Percentiles rank a stretch among this genome's conserved stretches.
Conservation (phyloP, 64 coral and sea anemone species). For the Montipora efflorescens region DNA sequence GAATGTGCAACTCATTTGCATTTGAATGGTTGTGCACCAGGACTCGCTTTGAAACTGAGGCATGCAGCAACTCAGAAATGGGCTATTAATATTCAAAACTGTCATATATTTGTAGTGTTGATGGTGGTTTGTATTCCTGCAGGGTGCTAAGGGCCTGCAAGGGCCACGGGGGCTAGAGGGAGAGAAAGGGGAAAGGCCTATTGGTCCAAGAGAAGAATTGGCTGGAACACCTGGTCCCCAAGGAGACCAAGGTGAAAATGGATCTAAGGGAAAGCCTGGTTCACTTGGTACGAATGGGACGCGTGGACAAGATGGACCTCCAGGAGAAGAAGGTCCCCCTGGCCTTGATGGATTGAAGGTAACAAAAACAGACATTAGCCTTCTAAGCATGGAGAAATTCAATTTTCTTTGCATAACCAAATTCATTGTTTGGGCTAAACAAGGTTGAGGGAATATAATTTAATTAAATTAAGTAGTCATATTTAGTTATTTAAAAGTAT, state of each 20-base stretch:
- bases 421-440: no score
- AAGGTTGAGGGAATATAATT: no score
- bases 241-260: constrained; percentile 48
- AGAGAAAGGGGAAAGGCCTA: not conserved
- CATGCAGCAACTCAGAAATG: no score
- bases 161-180: constrained; percentile 23
- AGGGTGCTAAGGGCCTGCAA: constrained; percentile 17
- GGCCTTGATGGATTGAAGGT: constrained; percentile 49
- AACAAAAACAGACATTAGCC: not conserved
- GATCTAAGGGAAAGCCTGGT: constrained; percentile 57
- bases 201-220: not conserved
- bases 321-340: constrained; percentile 33
- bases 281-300: constrained; percentile 47
- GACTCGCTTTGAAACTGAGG: no score
- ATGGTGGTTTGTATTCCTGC: not conserved
- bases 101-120: not conserved
- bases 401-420: no score
- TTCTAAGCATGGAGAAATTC: no score
- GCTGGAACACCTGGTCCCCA: not conserved
- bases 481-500: no score
- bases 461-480: no score
- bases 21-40: no score
- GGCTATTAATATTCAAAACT: no score
- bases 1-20: no score
- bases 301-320: constrained; percentile 27